A percentile compares a stretch with the other conserved stretches of the same genome.
These are phyloP conservation scores for Pseudochaenichthys georgianus DNA, from an alignment of 2,797 vertebrate genomes.

Conservation along the genomic window DNA sequence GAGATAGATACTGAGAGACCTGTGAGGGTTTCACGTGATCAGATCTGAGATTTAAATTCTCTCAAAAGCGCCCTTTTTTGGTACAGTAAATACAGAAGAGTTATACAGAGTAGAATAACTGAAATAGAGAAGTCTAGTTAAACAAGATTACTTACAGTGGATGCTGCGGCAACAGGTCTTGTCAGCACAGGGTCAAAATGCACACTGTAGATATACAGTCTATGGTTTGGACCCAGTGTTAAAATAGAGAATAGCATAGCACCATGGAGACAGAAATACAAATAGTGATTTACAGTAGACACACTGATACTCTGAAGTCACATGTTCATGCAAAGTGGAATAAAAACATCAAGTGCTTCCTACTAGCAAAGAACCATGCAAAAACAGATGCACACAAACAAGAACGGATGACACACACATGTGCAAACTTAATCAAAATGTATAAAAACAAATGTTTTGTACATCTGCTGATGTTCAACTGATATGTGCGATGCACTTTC, in stretches of 20 bases:
- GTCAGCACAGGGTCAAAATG: too few relatives aligned
- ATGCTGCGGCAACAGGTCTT: too few relatives aligned
- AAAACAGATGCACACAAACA: constrained; percentile 13
- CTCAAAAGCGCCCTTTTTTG: too few relatives aligned
- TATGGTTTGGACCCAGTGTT: not conserved
- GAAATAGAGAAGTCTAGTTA: too few relatives aligned
- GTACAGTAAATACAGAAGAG: too few relatives aligned
- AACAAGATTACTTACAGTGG: too few relatives aligned
- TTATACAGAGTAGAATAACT: too few relatives aligned
- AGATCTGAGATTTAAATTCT: too few relatives aligned
- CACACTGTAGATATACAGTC: too few relatives aligned
- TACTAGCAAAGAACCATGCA: constrained; percentile 4
- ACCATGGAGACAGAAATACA: not conserved
- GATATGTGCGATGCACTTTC: not conserved
- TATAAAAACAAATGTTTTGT: not conserved
- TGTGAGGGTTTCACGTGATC: too few relatives aligned
- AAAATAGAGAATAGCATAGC: not conserved
- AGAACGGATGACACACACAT: not conserved
- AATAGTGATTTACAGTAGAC: not conserved
- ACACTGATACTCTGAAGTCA: not conserved
- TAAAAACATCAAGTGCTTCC: not conserved
- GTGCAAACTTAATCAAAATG: not conserved
- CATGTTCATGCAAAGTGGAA: constrained; percentile 28
- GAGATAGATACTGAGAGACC: too few relatives aligned
- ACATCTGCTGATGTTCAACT: too few relatives aligned